Base-by-base conservation (phyloP, 2,113 vertebrate species). In the Gila orcuttii region DNA sequence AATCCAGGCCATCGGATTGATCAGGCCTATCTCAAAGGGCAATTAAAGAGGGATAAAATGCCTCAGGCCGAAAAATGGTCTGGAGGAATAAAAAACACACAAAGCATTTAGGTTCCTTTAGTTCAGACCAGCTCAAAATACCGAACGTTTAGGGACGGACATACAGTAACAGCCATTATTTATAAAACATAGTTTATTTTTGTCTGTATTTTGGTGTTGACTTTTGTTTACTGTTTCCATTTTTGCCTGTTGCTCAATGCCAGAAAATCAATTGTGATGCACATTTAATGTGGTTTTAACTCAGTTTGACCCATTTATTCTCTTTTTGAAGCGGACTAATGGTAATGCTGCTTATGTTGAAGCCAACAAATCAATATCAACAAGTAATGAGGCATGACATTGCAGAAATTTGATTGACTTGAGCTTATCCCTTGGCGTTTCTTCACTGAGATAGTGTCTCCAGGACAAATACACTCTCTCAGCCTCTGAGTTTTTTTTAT, bases 11-110 rank as follows among this genome's bases (percentile, higher is more conserved):
- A 88, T 85, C 82, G 86, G 80, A 91, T 90, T 91, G 90, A 91
- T 92, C 89, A 91, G 90, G 86, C 87, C 73, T 78, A 83, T 88
- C 90, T 90, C 62, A 90, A 90, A 92, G 86, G 90, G 86, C 83
- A 90, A 88, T 91, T 91, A 92, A 82, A 86, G 80, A 82, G 62
- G 85, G 86, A 89, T 87, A 89, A 91, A 89, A 89, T 85, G 82
- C 86, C 89, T 85, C 68, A 23, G 89, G 88, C 86, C 17, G 52
- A 83, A 82, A 88, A 84, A 82, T 89, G 82, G 31, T 82, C 85
- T 81, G 50, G 36, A 75, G 42, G n/a, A 75, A 28, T 21, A 39
- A 45, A 59, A 79, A 81, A 78, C 83, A 78, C 83, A 81, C 19
- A 33, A 80, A 31, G 25, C 86, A 60, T 85, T 87, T 87, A 74